phyloP scores from a whole-genome alignment of 2,113 vertebrate species.

The Sceloporus undulatus region DNA sequence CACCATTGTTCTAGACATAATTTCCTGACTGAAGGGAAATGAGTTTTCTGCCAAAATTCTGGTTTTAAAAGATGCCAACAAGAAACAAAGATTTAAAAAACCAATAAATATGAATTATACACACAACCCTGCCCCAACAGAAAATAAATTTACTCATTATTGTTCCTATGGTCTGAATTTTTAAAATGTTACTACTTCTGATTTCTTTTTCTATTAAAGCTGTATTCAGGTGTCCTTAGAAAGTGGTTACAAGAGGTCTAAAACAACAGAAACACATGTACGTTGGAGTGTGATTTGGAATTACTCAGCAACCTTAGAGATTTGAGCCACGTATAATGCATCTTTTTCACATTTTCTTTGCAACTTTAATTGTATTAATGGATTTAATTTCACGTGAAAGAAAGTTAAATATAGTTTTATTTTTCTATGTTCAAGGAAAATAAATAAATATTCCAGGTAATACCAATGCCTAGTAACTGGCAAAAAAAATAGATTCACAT shows the following conservation, averaged over 20 bases:
- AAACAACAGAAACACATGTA: neutral
- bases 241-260: neutral
- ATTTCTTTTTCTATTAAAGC: too few relatives aligned
- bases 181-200: too few relatives aligned
- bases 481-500: slow-evolving; percentile 39
- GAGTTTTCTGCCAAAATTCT: neutral
- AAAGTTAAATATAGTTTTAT: slow-evolving; percentile 50
- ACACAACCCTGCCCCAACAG: neutral
- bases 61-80: neutral
- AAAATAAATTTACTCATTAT: too few relatives aligned
- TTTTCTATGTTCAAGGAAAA: slow-evolving; percentile 42
- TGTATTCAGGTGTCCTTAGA: neutral
- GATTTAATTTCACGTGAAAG: slow-evolving; percentile 62
- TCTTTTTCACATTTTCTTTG: too few relatives aligned
- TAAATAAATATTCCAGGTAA: slow-evolving; percentile 9
- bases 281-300: too few relatives aligned
- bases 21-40: neutral
- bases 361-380: slow-evolving; percentile 45
- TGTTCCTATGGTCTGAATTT: too few relatives aligned
- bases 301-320: too few relatives aligned
- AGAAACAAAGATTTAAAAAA: neutral
- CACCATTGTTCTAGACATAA: neutral
- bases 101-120: neutral
- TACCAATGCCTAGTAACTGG: neutral
- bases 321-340: too few relatives aligned